Evolutionary conservation across 1,140 invertebrate species (phyloP).

Genomic region (Hyles vespertilio): DNA sequence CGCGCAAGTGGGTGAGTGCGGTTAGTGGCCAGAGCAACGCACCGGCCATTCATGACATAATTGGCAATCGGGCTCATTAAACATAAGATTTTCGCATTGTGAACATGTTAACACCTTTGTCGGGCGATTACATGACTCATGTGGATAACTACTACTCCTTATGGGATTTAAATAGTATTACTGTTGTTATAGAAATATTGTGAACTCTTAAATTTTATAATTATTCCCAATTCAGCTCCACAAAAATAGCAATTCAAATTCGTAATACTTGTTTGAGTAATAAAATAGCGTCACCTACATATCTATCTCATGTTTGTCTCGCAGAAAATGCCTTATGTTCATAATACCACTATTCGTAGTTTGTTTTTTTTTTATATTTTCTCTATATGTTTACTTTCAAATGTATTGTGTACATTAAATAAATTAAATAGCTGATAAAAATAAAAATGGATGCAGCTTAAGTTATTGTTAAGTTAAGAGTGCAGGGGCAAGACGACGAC

Average conservation of each 20-base stretch:
- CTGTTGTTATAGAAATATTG: too few species aligned
- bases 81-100: conserved; percentile 37
- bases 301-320: too few species aligned
- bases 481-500: conserved; percentile 20
- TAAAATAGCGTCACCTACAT: too few species aligned
- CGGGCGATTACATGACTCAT: conserved; percentile 2
- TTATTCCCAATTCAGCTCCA: not conserved
- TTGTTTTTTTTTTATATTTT: too few species aligned
- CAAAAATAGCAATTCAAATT: conserved; percentile 10
- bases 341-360: too few species aligned
- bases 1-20: conserved; percentile 68
- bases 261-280: too few species aligned
- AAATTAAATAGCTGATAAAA: conserved; percentile 4
- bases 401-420: too few species aligned
- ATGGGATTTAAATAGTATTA: too few species aligned
- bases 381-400: too few species aligned
- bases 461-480: conserved; percentile 31
- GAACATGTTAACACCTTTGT: conserved; percentile 33
- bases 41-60: conserved; percentile 66
- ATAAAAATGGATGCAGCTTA: not conserved
- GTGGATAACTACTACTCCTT: too few species aligned
- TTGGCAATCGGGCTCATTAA: conserved; percentile 53
- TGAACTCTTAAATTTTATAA: conserved; percentile 5
- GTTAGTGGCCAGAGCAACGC: conserved; percentile 58
- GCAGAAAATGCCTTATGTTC: too few species aligned